Conservation (phyloP, 2,797 vertebrate species). For the Serranus cabrilla region DNA sequence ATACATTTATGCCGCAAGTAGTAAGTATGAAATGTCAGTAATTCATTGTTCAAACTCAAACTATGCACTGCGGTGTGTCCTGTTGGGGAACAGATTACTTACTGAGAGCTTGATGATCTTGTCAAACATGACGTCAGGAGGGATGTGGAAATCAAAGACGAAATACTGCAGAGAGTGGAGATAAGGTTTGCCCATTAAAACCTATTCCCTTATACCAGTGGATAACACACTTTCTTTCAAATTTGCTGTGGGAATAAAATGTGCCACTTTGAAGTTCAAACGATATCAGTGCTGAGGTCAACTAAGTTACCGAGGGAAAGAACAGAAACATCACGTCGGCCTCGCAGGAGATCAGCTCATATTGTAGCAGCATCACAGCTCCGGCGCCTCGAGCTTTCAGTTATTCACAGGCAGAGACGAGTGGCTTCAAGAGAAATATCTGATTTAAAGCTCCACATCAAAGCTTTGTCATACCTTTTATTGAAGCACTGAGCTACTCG, state of each 20-base stretch:
- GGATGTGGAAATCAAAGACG: constrained; percentile 97
- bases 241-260: not conserved
- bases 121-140: constrained; percentile 97
- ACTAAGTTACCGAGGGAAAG: not conserved
- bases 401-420: not conserved
- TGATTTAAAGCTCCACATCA: constrained; percentile 12
- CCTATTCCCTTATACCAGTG: not conserved
- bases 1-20: too few relatives aligned
- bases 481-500: not conserved
- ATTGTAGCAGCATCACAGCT: constrained; percentile 11
- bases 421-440: not conserved
- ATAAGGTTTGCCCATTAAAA: constrained; percentile 23
- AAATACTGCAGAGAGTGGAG: constrained; percentile 90
- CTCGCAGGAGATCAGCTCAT: not conserved
- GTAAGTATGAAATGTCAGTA: too few relatives aligned
- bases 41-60: too few relatives aligned
- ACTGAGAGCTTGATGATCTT: constrained; percentile 98
- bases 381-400: not conserved
- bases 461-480: not conserved
- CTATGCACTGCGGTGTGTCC: not conserved
- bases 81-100: constrained; percentile 72
- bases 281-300: constrained; percentile 8
- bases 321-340: constrained; percentile 3
- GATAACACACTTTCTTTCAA: not conserved
- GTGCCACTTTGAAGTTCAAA: not conserved